These are phyloP conservation scores for Scaptomyza parva DNA, from an alignment of 2,888 invertebrate species.

Conservation along the genomic window DNA sequence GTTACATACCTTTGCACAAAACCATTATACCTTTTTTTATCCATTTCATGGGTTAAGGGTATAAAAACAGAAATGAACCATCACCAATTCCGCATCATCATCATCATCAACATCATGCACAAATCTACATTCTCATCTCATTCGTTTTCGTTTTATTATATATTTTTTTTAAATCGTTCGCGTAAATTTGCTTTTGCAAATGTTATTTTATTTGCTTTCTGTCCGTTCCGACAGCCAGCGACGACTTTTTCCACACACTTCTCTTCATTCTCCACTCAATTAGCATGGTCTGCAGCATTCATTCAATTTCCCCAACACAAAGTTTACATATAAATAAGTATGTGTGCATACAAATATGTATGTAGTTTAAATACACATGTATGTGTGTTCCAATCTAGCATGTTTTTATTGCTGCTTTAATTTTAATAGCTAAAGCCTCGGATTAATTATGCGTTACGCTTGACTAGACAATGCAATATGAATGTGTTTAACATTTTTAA, in stretches of 20 bases:
- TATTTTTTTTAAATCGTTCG: slow-evolving; percentile 53
- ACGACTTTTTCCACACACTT: slow-evolving; percentile 6
- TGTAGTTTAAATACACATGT: not conserved
- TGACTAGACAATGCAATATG: too few species aligned
- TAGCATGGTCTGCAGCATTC: slow-evolving; percentile 3
- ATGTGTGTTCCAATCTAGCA: slow-evolving; percentile 20
- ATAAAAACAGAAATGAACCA: too few species aligned
- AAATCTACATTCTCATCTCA: slow-evolving; percentile 14
- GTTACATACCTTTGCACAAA: too few species aligned
- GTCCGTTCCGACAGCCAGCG: slow-evolving; percentile 13
- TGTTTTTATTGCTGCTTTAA: slow-evolving; percentile 6
- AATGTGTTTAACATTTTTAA: too few species aligned
- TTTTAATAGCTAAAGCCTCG: too few species aligned
- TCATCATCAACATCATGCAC: slow-evolving; percentile 1
- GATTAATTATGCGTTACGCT: too few species aligned
- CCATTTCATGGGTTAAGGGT: too few species aligned
- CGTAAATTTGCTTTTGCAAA: slow-evolving; percentile 42
- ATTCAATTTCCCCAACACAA: too few species aligned
- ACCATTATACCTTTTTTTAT: too few species aligned
- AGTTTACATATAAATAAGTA: not conserved
- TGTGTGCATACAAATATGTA: not conserved
- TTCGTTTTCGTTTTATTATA: slow-evolving; percentile 46
- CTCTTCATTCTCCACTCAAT: slow-evolving; percentile 8
- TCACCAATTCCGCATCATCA: too few species aligned
- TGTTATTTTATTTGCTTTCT: slow-evolving; percentile 28